These are phyloP conservation scores for Pelusios castaneus DNA, from an alignment of 2,113 vertebrate species.

Conservation along the genomic window DNA sequence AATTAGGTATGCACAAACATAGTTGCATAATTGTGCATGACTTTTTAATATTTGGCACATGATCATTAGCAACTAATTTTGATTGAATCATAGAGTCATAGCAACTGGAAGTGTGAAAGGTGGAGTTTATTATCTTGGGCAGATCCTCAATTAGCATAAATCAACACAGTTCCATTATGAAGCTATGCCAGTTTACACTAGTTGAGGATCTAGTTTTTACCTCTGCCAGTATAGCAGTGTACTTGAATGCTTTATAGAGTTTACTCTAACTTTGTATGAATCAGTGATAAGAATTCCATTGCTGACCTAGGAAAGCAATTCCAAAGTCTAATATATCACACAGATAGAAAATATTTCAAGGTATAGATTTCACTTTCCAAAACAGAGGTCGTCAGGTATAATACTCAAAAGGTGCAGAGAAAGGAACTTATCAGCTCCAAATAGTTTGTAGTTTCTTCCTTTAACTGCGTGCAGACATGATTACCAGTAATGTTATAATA, in stretches of 20 bases:
- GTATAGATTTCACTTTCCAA: neutral
- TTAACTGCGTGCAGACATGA: neutral
- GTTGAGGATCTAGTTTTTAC: neutral
- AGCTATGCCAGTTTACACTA: neutral
- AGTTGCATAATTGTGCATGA: neutral
- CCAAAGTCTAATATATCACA: neutral
- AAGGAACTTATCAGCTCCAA: neutral
- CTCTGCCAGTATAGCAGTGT: neutral
- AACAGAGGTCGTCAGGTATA: neutral
- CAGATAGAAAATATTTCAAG: neutral
- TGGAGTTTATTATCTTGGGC: conserved; percentile 43
- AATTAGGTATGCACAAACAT: neutral
- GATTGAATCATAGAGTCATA: conserved; percentile 42
- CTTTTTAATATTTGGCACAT: neutral
- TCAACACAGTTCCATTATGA: neutral
- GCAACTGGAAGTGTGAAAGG: conserved; percentile 45
- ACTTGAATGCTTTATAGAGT: neutral
- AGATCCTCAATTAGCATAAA: neutral
- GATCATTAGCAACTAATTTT: conserved; percentile 11
- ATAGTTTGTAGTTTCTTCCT: neutral
- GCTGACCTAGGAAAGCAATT: neutral
- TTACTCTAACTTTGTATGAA: neutral
- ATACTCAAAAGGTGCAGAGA: neutral
- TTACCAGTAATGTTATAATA: too few relatives aligned
- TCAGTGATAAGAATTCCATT: neutral